Evolutionary conservation across 1,140 invertebrate species (phyloP), one percentile per base, ranked within the genome.

Genomic region (Octopus sinensis): DNA sequence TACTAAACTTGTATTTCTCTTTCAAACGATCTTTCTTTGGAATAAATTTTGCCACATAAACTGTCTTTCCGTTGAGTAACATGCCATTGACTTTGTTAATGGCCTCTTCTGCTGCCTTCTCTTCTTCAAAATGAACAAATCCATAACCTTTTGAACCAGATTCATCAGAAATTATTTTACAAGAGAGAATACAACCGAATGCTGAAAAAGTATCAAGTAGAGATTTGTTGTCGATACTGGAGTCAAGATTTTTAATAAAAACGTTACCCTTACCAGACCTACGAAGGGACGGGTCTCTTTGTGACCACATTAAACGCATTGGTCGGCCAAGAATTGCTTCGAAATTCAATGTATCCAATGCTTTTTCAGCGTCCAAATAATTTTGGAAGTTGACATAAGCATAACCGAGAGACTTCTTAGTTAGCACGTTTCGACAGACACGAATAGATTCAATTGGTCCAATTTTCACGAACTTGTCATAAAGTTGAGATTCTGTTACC

Each of bases 301-400:
- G 97, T 81, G 97, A 99, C 98, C 98, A 99, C 98, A 99, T 99
- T 87, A 99, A 99, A 90, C 98, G 94, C 90, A 99, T 99, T 82
- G 98, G 98, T 86, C 96, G 94, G 83, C 97, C 97, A 90, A 98
- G 98, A 84, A 99, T 94, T 87, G 96, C 94, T 91, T 99, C 98
- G 92, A 99, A 99, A 91, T 99, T 99, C 98, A 99, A 99, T 4
- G 97, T 98, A 91, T 99, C 98, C 85, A 99, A 92, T 82, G 98
- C 98, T 90, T 97, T 94, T 93, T 99, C 98, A 90, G 98, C 98
- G 93, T 99, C 98, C 86, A 96, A 95, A 85, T 97, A 96, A 91
- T 99, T 97, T 92, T 99, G 97, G 91, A 99, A 99, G 92, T 99
- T 99, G 85, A 99, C 98, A 91, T 99, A 99, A 84, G 98, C 98